Evolutionary conservation across 1,140 invertebrate species (phyloP), one percentile per base, ranked within the genome.

Genomic region (Euborellia annulipes): DNA sequence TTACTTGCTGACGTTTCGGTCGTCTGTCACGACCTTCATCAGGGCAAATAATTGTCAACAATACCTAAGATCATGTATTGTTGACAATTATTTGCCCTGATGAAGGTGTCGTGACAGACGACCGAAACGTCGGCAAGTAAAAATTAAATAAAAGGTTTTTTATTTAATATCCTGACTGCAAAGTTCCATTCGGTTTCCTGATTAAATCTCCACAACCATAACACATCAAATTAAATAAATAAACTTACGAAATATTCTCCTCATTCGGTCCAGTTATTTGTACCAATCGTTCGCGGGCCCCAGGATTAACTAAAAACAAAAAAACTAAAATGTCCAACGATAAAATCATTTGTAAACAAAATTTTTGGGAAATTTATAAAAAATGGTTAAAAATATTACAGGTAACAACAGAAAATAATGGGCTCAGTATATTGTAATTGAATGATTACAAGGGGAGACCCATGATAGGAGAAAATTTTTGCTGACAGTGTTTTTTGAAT

Each of bases 181-280:
- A 9, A 34, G 32, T 9, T n/a, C 9, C 14, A 9, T 9, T 34
- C 14, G 32, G 32, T 34, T 9, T 9, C 32, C 9, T 34, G n/a
- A 34, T 34, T 9, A 34, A 9, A 34, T n/a, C 14, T n/a, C 32
- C 32, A 34, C 9, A 34, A 14, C 9, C 32, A 34, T n/a, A 14
- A 34, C 9, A 9, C 14, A 9, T 8, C 19, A 38, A n/a, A 38
- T 17, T 38, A 20, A 8, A 38, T 16, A 8, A 38, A 20, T 38
- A 6, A 16, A 73, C 80, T 75, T 66, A 91, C 87, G 79, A 78
- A 52, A 92, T 89, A 64, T 87, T 88, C 59, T 90, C 85, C 69
- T 90, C 85, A 55, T 77, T 83, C 21, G 85, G 84, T 50, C 86
- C 86, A 41, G 86, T 91, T 51, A 93, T 92, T 67, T 91, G 87